phyloP scores from a whole-genome alignment of 2,888 invertebrate species.

The Diarsia mendica region DNA sequence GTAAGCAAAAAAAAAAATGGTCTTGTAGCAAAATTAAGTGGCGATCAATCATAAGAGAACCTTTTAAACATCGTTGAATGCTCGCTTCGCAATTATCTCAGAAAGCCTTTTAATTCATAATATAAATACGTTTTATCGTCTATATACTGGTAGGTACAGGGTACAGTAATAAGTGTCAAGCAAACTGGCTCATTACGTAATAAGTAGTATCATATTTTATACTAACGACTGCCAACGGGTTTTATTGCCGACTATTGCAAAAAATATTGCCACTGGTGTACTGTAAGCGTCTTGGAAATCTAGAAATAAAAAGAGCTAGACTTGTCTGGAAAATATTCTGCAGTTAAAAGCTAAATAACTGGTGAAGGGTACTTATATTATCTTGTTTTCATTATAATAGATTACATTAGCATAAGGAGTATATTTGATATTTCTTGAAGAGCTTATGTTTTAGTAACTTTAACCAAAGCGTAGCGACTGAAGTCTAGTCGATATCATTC shows the following conservation, averaged over 20 bases:
- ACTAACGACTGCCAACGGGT: slow-evolving; percentile 60
- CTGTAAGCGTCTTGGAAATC: slow-evolving; percentile 40
- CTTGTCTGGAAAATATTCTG: slow-evolving; percentile 14
- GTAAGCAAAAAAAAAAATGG: slow-evolving; percentile 27
- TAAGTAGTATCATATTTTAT: slow-evolving; percentile 63
- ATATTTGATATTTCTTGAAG: not conserved
- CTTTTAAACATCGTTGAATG: slow-evolving; percentile 12
- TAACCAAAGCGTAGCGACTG: not conserved
- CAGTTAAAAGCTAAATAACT: slow-evolving; percentile 34
- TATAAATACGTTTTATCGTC: slow-evolving; percentile 32
- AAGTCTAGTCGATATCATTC: not conserved
- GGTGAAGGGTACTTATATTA: slow-evolving; percentile 7
- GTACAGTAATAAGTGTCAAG: slow-evolving; percentile 59
- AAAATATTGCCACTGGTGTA: slow-evolving; percentile 52
- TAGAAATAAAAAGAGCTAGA: slow-evolving; percentile 44
- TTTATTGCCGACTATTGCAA: slow-evolving; percentile 63
- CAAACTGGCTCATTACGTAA: slow-evolving; percentile 62
- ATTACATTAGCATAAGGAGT: not conserved
- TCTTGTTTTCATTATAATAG: slow-evolving; percentile 12
- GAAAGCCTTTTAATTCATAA: slow-evolving; percentile 31
- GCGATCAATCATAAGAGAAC: slow-evolving; percentile 37
- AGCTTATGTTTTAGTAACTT: not conserved
- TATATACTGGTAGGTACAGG: slow-evolving; percentile 17
- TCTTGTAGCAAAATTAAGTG: slow-evolving; percentile 20
- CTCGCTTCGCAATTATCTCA: slow-evolving; percentile 26